These are phyloP conservation scores for Cephus pygmeus DNA, from an alignment of 2,888 invertebrate genomes.

Conservation along the genomic window DNA sequence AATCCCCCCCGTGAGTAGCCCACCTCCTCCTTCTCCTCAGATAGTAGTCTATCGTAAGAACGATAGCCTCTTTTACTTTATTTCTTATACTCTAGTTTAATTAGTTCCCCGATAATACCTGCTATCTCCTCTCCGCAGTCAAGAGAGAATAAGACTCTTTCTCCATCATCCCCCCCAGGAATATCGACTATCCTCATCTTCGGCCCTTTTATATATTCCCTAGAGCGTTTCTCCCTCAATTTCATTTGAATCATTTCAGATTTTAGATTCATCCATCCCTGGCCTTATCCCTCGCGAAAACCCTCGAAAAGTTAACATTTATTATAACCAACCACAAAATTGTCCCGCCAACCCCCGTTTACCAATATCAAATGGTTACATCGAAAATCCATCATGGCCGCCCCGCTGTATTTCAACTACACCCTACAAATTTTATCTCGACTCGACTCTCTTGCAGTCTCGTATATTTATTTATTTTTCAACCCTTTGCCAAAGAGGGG, in stretches of 20 bases:
- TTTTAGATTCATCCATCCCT: slow-evolving; percentile 13
- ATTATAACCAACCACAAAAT: neutral
- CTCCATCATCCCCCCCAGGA: slow-evolving; percentile 2
- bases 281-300: neutral
- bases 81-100: slow-evolving; percentile 61
- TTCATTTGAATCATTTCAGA: slow-evolving; percentile 20
- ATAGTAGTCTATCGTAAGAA: slow-evolving; percentile 46
- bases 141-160: slow-evolving; percentile 25
- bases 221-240: slow-evolving; percentile 14
- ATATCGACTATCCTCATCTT: neutral
- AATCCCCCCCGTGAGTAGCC: slow-evolving; percentile 15
- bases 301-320: neutral
- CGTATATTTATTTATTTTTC: neutral
- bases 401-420: neutral
- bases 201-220: neutral
- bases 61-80: slow-evolving; percentile 58
- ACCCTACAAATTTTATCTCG: neutral
- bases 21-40: slow-evolving; percentile 18
- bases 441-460: neutral
- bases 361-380: neutral
- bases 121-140: slow-evolving; percentile 50
- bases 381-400: neutral
- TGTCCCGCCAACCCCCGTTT: neutral
- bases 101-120: slow-evolving; percentile 60
- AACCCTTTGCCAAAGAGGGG: neutral